These are phyloP conservation scores for Apogon talboti DNA, from an alignment of 2,797 vertebrate genomes.

Conservation along the genomic window DNA sequence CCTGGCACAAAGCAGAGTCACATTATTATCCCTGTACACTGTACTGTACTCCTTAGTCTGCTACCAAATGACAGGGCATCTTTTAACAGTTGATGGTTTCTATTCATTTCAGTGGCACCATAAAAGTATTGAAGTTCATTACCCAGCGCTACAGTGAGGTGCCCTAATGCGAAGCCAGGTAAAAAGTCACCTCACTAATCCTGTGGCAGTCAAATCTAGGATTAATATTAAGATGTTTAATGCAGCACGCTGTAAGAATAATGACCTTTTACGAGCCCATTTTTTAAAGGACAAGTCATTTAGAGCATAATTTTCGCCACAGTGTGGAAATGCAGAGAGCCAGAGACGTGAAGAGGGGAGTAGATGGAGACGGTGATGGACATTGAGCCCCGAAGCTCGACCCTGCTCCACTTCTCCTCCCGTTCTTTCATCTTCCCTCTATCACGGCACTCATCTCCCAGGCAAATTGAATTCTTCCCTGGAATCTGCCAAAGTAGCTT, in stretches of 20 bases:
- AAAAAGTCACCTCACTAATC: conserved; percentile 31
- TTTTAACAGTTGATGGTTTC: too few relatives aligned
- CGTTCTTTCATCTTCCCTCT: conserved; percentile 55
- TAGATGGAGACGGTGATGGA: conserved; percentile 21
- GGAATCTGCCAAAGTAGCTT: conserved; percentile 69
- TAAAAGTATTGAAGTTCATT: too few relatives aligned
- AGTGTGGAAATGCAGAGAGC: conserved; percentile 24
- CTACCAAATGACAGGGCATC: too few relatives aligned
- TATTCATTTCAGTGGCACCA: too few relatives aligned
- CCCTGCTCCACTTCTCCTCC: conserved; percentile 47
- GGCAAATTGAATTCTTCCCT: conserved; percentile 73
- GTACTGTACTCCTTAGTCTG: too few relatives aligned
- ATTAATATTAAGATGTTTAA: conserved; percentile 53
- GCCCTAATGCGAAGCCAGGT: conserved; percentile 18
- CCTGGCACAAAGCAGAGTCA: too few relatives aligned
- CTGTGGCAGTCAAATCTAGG: conserved; percentile 30
- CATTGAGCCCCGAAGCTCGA: conserved; percentile 48
- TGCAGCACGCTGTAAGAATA: conserved; percentile 44
- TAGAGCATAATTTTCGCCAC: conserved; percentile 37
- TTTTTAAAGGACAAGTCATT: conserved; percentile 58
- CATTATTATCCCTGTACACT: too few relatives aligned
- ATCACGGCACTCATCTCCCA: conserved; percentile 63
- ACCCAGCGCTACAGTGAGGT: too few relatives aligned
- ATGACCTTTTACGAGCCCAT: conserved; percentile 41
- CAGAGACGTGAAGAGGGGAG: conserved; percentile 19